These are phyloP conservation scores for Criorhina ranunculi DNA, from an alignment of 2,888 invertebrate genomes.

Conservation along the genomic window DNA sequence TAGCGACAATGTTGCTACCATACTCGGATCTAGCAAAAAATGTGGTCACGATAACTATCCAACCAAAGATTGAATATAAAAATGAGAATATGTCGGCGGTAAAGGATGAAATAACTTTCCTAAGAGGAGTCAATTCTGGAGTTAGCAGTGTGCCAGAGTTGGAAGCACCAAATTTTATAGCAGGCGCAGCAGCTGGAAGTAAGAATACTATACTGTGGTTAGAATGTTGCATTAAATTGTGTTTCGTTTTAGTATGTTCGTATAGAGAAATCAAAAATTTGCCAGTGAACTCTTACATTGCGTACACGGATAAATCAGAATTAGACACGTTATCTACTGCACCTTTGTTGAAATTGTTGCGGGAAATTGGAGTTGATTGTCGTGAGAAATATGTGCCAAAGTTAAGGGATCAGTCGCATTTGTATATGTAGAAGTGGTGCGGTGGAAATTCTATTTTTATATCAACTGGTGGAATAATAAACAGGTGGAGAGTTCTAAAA, in stretches of 20 bases:
- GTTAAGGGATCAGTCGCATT: slow-evolving; percentile 80
- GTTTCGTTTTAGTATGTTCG: slow-evolving; percentile 80
- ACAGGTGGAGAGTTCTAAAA: neutral
- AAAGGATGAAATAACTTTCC: slow-evolving; percentile 80
- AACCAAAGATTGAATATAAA: slow-evolving; percentile 82
- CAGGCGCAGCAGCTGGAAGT: slow-evolving; percentile 83
- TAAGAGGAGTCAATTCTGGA: slow-evolving; percentile 80
- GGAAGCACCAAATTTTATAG: slow-evolving; percentile 83
- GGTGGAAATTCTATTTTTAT: neutral
- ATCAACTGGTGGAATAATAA: slow-evolving; percentile 23
- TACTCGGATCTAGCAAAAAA: slow-evolving; percentile 80
- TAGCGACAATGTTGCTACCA: slow-evolving; percentile 80
- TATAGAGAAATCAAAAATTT: slow-evolving; percentile 81
- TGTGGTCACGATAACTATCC: slow-evolving; percentile 81
- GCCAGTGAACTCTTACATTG: slow-evolving; percentile 80
- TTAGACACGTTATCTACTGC: slow-evolving; percentile 81
- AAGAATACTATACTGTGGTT: slow-evolving; percentile 52
- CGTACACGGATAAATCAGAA: slow-evolving; percentile 81
- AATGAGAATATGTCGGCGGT: slow-evolving; percentile 80
- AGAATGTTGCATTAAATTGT: neutral
- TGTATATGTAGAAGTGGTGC: slow-evolving; percentile 80
- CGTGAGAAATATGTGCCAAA: slow-evolving; percentile 80
- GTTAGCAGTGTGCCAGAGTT: slow-evolving; percentile 78
- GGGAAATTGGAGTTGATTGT: slow-evolving; percentile 79
- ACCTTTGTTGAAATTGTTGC: slow-evolving; percentile 81